These are phyloP conservation scores for Eupithecia inturbata DNA, from an alignment of 2,888 invertebrate species.

Conservation along the genomic window DNA sequence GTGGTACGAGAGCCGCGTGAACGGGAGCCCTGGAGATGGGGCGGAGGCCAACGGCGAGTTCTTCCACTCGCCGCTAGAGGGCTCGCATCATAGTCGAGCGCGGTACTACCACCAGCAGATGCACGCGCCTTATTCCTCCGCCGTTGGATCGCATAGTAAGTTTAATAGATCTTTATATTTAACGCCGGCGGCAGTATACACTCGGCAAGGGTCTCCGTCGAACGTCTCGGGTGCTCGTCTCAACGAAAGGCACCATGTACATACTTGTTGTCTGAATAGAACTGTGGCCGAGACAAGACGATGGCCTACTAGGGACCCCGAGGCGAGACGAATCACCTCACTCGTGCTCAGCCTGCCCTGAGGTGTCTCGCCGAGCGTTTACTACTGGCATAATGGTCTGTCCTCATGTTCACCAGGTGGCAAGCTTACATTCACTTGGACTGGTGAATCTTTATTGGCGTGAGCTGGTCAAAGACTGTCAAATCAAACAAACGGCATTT, in stretches of 20 bases:
- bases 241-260: not conserved
- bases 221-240: not conserved
- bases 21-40: conserved; percentile 80
- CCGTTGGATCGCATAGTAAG: conserved; percentile 83
- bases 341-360: not conserved
- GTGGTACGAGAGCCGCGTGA: conserved; percentile 83
- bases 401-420: not conserved
- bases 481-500: not conserved
- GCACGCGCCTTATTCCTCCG: conserved; percentile 83
- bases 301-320: not conserved
- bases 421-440: not conserved
- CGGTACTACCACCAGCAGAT: conserved; percentile 85
- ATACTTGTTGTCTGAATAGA: not conserved
- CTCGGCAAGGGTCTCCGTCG: not conserved
- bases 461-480: not conserved
- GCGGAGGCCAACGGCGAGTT: conserved; percentile 82
- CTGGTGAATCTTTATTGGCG: not conserved
- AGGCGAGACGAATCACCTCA: not conserved
- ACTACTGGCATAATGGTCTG: not conserved
- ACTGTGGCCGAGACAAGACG: too few relatives aligned
- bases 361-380: not conserved
- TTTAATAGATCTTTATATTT: conserved; percentile 12
- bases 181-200: not conserved
- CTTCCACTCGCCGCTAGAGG: conserved; percentile 83
- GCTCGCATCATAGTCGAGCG: conserved; percentile 82